Evolutionary conservation across 2,888 invertebrate species (phyloP).

Genomic region (Cybosia mesomella): DNA sequence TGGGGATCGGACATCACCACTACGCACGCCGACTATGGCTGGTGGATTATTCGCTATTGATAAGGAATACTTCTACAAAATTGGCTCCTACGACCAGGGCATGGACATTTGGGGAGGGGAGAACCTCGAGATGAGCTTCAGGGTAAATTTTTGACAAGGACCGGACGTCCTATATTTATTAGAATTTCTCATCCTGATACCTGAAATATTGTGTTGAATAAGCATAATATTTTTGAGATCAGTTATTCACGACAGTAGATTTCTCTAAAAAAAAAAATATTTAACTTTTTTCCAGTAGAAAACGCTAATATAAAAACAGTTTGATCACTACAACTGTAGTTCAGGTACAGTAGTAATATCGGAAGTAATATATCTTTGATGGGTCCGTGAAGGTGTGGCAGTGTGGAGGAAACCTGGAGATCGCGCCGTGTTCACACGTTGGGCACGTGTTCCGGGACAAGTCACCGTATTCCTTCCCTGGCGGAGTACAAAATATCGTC

Average conservation of each 20-base stretch:
- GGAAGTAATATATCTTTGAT: constrained; percentile 34
- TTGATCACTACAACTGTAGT: background rate
- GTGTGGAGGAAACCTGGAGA: constrained; percentile 98
- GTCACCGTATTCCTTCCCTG: constrained; percentile 99
- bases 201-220: constrained; percentile 5
- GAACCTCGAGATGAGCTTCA: constrained; percentile 97
- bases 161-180: background rate
- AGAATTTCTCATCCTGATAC: background rate
- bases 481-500: constrained; percentile 98
- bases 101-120: constrained; percentile 99
- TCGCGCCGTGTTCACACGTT: constrained; percentile 98
- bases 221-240: constrained; percentile 6
- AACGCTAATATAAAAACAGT: constrained; percentile 2
- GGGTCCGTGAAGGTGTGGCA: constrained; percentile 92
- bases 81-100: constrained; percentile 99
- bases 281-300: background rate
- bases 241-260: background rate
- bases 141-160: constrained; percentile 86
- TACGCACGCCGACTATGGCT: constrained; percentile 99
- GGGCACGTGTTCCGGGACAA: constrained; percentile 99
- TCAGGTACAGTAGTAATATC: background rate
- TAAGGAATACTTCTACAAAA: constrained; percentile 98
- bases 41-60: constrained; percentile 98
- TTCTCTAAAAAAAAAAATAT: background rate
- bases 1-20: constrained; percentile 96